Evolutionary conservation across 2,113 vertebrate genomes (phyloP), one percentile per base, ranked within the genome.

Genomic region (Saccopteryx leptura): DNA sequence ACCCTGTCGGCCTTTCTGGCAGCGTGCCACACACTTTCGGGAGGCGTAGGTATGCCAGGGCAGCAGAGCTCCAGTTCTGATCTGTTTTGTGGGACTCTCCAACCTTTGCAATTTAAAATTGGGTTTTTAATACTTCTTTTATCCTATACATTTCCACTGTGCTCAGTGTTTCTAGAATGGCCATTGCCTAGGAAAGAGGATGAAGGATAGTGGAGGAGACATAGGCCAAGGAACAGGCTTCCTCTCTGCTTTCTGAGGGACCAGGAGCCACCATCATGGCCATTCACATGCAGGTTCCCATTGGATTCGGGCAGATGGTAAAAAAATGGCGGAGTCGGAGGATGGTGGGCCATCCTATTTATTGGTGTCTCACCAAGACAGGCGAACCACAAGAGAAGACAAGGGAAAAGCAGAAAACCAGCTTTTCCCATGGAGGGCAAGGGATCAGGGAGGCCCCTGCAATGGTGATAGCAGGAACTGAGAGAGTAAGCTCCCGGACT

Each of bases 31-130:
- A n/a, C 60, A 31, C 26, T 23, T 48, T 65, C 84, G 33, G 58
- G 39, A 39, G 39, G 3, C 5, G 9, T 7, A 17, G 72, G 23
- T 1, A 19, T 12, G 13, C 23, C 9, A 12, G 33, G 0, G 6
- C 19, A 79, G 23, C 2, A 15, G 21, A 24, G 52, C 19, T 21
- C 2, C 1, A n/a, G 17, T 63, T 33, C 71, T 81, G 61, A 18
- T 54, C 90, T 81, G 80, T 88, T 81, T 26, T 23, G 6, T 28
- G 17, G 80, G 46, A 31, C 61, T 88, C 61, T 31, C 86, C 72
- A 58, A 48, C 24, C 26, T 69, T 50, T 65, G 23, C 54, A 63
- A 21, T 31, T 69, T 82, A 46, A 60, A 61, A 61, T 39, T 12
- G 17, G 7, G 14, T 48, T 84, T 81, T 71, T 65, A n/a, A 65